Evolutionary conservation across 1,140 invertebrate genomes (phyloP), one percentile per base, ranked within the genome.

Genomic region (Drosophila bocqueti): DNA sequence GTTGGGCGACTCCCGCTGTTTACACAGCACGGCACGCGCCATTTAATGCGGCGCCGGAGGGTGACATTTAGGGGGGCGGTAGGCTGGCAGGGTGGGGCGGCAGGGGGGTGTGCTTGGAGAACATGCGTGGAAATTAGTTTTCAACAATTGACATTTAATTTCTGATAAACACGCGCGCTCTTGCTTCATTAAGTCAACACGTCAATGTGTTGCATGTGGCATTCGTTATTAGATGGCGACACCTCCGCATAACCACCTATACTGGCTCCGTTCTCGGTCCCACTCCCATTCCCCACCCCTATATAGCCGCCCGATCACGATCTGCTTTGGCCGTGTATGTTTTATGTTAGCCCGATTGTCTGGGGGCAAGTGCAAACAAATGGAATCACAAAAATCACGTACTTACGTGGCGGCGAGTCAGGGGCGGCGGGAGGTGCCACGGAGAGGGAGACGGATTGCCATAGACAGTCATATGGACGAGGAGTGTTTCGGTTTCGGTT

Each of bases 111-210:
- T 45, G 34, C 21, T 31, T 29, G 43, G 36, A 42, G 60, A 52
- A 29, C 62, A 71, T 40, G 76, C 68, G 68, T 75, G 68, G 68
- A 87, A 87, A 87, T 87, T 87, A 89, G 84, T 87, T 87, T 87
- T 83, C 80, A 91, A 90, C 87, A 91, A 91, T 91, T 91, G 86
- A 86, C 86, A 91, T 91, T 91, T 91, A 91, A 91, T 91, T 91
- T 91, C 76, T 91, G 87, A 91, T 91, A 91, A 91, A 83, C 87
- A 91, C 83, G 86, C 79, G 84, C 84, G 68, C 46, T 64, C 74
- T 73, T 60, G 80, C 83, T 91, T 91, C 86, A 91, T 91, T 91
- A 91, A 91, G 83, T 91, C 86, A 91, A 91, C 87, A 83, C 87
- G 82, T 76, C 79, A 76, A 69, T 63, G 72, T 78, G 76, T 87